Evolutionary conservation across 2,888 invertebrate species (phyloP), one percentile per base, ranked within the genome.

Genomic region (Tetanocera ferruginea): DNA sequence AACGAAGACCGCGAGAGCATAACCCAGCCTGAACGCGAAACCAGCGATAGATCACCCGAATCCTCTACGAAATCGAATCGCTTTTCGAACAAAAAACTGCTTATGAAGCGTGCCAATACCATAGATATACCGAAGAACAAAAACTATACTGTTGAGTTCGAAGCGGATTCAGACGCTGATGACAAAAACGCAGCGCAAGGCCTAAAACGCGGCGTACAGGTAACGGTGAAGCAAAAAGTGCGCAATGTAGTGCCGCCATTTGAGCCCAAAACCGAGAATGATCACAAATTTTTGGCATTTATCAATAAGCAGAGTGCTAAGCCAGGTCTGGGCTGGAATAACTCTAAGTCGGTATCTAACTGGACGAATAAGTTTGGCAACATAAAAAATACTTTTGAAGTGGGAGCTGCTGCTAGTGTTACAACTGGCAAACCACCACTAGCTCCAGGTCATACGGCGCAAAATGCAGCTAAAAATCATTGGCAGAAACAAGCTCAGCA

Each of bases 61-160:
- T 77, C 79, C 14, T 55, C 62, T 6, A 73, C 72, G 5, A 82
- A 81, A 64, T 74, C 67, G 1, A 76, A 81, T 55, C 83, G 89
- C 0, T 89, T 89, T 57, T 84, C 91, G 71, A 92, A 91, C 80
- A 94, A 94, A 83, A 95, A 95, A 86, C 91, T 93, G 31, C 93
- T 94, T 84, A 95, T 96, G 93, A 96, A 96, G 89, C 92, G 96
- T 19, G 96, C 96, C 4, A 97, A 97, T 83, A 97, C 97, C 1
- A 95, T 96, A 80, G 96, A 96, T 86, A 96, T 96, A 86, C 96
- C 96, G 0, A 95, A 95, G 84, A 93, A 93, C 0, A 87, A 88
- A 72, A 87, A 85, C 74, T 88, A 86, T 31, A 84, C 85, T 82
- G 91, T 89, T 31, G 92, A 90, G n/a, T 91, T 91, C 28, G 92